Base-by-base conservation (phyloP, 1,140 invertebrate genomes). In the Zaprionus gabonicus region DNA sequence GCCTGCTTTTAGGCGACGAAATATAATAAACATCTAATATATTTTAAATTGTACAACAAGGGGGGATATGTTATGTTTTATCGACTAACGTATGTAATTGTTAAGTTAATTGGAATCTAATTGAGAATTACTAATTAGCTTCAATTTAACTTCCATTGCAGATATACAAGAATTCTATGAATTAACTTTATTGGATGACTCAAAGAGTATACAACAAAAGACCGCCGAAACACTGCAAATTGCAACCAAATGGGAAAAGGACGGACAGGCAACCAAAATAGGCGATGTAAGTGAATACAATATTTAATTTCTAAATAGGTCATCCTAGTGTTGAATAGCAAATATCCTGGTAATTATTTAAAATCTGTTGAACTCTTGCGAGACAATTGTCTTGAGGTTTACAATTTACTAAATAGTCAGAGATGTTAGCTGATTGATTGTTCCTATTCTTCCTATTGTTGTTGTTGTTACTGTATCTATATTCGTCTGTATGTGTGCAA, bases 141-240 rank as follows among this genome's bases (percentile, higher is more conserved):
- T 91, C 97, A n/a, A 95, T 97, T 23, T 93, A 96, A 58, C 97
- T 68, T 23, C 10, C 1, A 41, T 96, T 96, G 20, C 96, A 99
- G 98, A 99, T 95, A 99, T 99, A 91, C 98, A 99, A 95, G 98
- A 99, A 93, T 99, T 99, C 94, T 99, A 99, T 94, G 98, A 99
- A 94, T 94, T 98, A 78, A 99, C 98, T 56, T 95, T 99, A 71
- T 95, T 99, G 86, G 98, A 99, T 94, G 98, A 99, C 93, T 97
- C 96, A 55, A 99, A 99, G 94, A 97, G 97, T 62, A 95, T 98
- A 71, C 97, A 99, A 93, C 97, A 99, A 94, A 99, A 99, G 94
- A 98, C 98, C 64, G 96, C 96, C 28, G 98, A 99, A 94, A 99
- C 98, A 36, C 96, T 99, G 82, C 96, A 97, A 90, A 98, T 99